These are phyloP conservation scores for Furnarius figulus DNA, from an alignment of 2,113 vertebrate species.

Conservation along the genomic window DNA sequence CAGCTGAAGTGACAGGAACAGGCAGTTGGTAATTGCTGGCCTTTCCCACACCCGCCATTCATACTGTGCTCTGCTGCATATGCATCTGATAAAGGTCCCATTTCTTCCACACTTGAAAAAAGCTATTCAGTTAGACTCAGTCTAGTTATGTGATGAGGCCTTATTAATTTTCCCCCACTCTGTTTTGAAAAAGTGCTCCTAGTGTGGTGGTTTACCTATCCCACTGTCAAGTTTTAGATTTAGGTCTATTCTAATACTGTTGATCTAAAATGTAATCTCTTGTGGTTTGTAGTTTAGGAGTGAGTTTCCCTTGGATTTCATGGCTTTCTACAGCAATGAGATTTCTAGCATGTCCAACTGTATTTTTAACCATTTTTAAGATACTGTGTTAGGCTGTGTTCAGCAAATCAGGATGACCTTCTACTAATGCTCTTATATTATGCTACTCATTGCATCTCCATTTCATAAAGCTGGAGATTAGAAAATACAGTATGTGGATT, in stretches of 20 bases:
- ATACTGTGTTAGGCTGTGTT: neutral
- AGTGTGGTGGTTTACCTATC: neutral
- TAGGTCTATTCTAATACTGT: neutral
- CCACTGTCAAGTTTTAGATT: neutral
- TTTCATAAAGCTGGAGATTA: constrained; percentile 49
- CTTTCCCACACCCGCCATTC: neutral
- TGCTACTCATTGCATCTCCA: constrained; percentile 38
- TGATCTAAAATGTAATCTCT: neutral
- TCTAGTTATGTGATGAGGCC: neutral
- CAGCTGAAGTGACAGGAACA: neutral
- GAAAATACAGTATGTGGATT: constrained; percentile 2
- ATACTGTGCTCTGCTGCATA: neutral
- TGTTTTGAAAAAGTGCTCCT: neutral
- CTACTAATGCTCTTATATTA: constrained; percentile 38
- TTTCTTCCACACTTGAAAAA: neutral
- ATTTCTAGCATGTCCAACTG: neutral
- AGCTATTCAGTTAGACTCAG: neutral
- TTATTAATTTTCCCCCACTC: neutral
- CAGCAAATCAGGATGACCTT: constrained; percentile 26
- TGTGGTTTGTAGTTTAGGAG: neutral
- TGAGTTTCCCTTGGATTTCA: neutral
- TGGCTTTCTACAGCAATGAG: neutral
- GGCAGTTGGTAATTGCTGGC: neutral
- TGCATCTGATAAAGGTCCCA: neutral
- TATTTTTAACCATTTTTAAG: neutral